Base-by-base conservation (phyloP, 2,888 invertebrate genomes). In the Andrena trimmerana region DNA sequence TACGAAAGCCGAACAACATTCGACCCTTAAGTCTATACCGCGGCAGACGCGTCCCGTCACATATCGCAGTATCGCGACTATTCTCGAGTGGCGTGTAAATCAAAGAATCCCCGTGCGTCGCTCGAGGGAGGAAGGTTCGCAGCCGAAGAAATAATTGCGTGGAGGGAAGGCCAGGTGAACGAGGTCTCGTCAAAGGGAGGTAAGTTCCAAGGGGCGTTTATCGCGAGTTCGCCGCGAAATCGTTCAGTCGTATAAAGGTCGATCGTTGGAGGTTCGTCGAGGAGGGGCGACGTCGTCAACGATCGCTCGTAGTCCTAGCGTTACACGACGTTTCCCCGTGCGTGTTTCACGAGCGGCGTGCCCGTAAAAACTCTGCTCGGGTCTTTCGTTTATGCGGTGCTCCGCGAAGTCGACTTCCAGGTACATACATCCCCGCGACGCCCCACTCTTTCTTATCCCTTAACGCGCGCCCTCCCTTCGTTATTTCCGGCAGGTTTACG, bases 201-300 rank as follows among this genome's bases (percentile, higher is more conserved):
- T 2, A n/a, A n/a, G 36, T 36, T 36, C 20, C n/a, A 33, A 27
- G 65, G 36, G n/a, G 13, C 74, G 68, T 78, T 78, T 66, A 71
- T 78, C 71, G 31, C 13, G 50, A 85, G 69, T 81, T 84, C 85
- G 33, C 69, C n/a, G 59, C 54, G 59, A 83, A 86, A 69, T 73
- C 74, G 63, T 33, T 73, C 65, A 42, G 24, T 70, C 79, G 67
- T 75, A 57, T 74, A 69, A 67, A 65, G 67, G 71, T 75, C 67
- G 77, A 79, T 85, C 76, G 70, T 66, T 50, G 73, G 36, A 24
- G 36, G 16, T 59, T 33, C 54, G 52, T 10, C 57, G 5, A 59
- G 66, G 20, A 50, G 63, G 54, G 24, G 36, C 42, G 66, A 57
- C 54, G 52, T 66, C 36, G n/a, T 62, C 66, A 73, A 52, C 69